Evolutionary conservation across 2,888 invertebrate species (phyloP), one percentile per base, ranked within the genome.

Genomic region (Dicroscelio sp.): DNA sequence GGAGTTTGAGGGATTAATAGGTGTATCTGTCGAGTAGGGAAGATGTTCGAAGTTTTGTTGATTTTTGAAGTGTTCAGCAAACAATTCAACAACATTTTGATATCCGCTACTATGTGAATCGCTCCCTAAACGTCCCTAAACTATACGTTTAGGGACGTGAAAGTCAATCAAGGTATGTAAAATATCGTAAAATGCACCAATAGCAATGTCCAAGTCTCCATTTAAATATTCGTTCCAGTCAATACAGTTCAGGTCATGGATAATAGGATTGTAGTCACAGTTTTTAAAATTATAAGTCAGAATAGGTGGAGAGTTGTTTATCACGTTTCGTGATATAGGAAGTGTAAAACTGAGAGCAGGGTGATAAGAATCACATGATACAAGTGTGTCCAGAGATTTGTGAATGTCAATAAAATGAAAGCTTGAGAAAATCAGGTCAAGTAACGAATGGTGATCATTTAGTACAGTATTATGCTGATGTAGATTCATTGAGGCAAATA

Each of bases 361-460:
- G 17, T 17, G 52, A n/a, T 75, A 73, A 20, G 35, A 14, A 30
- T 76, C 76, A 35, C 31, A 58, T 1, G 10, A n/a, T 27, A 76
- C 5, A n/a, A 76, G 58, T 10, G 58, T 10, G 27, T 76, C 58
- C 14, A 76, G 23, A 35, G 76, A 58, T 76, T 58, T n/a, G 1
- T 58, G 35, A 35, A 76, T 20, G 23, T 55, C 23, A 3, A 76
- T 23, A 23, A 8, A 33, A 23, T 55, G 58, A 23, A 23, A 55
- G 58, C 33, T 58, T 20, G 76, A 58, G 35, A 76, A 76, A 5
- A 76, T 76, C 33, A 76, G 23, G 30, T 76, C 76, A 2, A 76
- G 25, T 5, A 33, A 2, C 4, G 76, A 76, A 33, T 58, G 31
- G 6, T 23, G 6, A 4, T n/a, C 23, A 20, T 76, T 76, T 33